These are phyloP conservation scores for Blastobasis adustella DNA, from an alignment of 2,888 invertebrate species.

Conservation along the genomic window DNA sequence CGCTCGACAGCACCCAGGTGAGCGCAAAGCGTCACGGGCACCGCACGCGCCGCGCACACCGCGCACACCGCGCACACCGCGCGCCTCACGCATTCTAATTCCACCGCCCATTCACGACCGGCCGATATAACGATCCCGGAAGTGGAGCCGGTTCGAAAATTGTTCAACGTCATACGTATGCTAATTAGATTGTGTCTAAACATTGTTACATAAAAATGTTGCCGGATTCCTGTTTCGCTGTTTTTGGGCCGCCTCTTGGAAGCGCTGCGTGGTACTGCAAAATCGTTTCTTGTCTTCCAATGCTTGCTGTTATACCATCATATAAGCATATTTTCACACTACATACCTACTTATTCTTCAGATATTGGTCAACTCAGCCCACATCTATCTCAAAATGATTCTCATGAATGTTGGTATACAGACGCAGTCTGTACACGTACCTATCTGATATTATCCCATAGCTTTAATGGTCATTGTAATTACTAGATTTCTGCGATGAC, in stretches of 20 bases:
- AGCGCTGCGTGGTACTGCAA: background rate
- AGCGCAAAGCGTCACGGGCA: conserved; percentile 22
- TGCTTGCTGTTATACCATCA: too few relatives aligned
- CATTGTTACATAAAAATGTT: conserved; percentile 29
- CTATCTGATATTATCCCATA: too few relatives aligned
- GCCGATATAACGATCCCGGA: conserved; percentile 67
- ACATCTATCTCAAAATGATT: too few relatives aligned
- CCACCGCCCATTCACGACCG: conserved; percentile 61
- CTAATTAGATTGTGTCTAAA: conserved; percentile 59
- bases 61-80: conserved; percentile 24
- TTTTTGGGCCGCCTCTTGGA: background rate
- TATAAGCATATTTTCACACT: too few relatives aligned
- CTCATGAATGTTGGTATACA: too few relatives aligned
- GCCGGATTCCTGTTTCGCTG: too few relatives aligned
- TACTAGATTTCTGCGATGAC: too few relatives aligned
- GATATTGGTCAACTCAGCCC: too few relatives aligned
- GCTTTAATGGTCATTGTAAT: too few relatives aligned
- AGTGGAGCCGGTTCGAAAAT: conserved; percentile 61
- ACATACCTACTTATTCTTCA: too few relatives aligned
- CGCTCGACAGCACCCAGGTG: conserved; percentile 55
- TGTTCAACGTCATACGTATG: conserved; percentile 61
- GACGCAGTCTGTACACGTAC: too few relatives aligned
- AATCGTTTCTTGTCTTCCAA: too few relatives aligned
- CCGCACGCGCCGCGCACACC: conserved; percentile 22
- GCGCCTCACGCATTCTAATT: conserved; percentile 47